Base-by-base conservation (phyloP, 1,140 invertebrate genomes). In the Ectropis grisescens region DNA sequence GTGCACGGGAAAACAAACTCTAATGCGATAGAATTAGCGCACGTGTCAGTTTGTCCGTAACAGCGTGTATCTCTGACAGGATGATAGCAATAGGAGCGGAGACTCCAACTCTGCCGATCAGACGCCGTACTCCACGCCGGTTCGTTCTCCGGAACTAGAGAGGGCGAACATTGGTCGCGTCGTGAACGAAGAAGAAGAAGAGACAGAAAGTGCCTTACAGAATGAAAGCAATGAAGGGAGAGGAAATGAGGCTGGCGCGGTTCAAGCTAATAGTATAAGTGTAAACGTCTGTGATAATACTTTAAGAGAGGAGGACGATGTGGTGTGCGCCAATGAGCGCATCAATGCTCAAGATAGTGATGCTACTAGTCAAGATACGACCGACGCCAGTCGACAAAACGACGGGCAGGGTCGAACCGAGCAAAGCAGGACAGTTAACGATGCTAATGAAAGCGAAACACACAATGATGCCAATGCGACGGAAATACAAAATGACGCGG, bases 281-380 rank as follows among this genome's bases (percentile, higher is more conserved):
- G 65, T 44, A 59, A 56, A 39, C 33, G 52, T 74, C 72, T 80
- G 75, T 78, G 72, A 80, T 80, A 62, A 54, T 40, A 25, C 40
- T 11, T 32, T 29, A 33, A 32, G 31, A 14, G 60, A 72, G 35
- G 67, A 68, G 3, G 62, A 70, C 36, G 76, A 81, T 29, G 75
- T 76, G 6, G 70, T 78, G 0, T 75, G 72, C 43, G 70, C 70
- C 13, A 62, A 71, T 33, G 58, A 64, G n/a, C 15, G 16, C 29
- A 33, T 23, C 33, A 29, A 42, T 13, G 35, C 42, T 41, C 48
- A 52, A 34, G 36, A 42, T 28, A 46, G 44, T 50, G 49, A 51
- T 34, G 47, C 48, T 16, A 41, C 67, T 69, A 76, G 67, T 72
- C 68, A 71, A 50, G 51, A 58, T 39, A 40, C 31, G 36, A 14